These are phyloP conservation scores for Apodemia duryi DNA, from an alignment of 2,888 invertebrate genomes.

Conservation along the genomic window DNA sequence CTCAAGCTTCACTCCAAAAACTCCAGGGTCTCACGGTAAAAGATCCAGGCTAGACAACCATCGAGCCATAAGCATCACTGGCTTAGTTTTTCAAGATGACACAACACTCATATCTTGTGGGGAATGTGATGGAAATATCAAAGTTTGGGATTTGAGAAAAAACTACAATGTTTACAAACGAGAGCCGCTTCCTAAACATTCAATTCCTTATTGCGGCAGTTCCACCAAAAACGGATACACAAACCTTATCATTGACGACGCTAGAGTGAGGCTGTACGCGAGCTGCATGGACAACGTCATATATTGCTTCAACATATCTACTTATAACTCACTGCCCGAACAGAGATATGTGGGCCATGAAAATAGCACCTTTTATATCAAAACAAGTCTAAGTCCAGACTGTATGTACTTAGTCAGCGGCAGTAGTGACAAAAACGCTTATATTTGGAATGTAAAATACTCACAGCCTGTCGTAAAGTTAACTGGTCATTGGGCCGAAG, in stretches of 20 bases:
- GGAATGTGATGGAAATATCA: constrained; percentile 91
- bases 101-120: constrained; percentile 90
- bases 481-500: constrained; percentile 90
- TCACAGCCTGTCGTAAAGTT: constrained; percentile 84
- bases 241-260: constrained; percentile 86
- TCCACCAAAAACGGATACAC: constrained; percentile 86
- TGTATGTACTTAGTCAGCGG: constrained; percentile 90
- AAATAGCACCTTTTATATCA: constrained; percentile 91
- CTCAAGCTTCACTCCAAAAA: constrained; percentile 61
- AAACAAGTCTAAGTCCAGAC: constrained; percentile 89
- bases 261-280: constrained; percentile 85
- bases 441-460: constrained; percentile 88
- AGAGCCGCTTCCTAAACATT: constrained; percentile 85
- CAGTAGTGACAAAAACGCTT: constrained; percentile 92
- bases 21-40: constrained; percentile 75
- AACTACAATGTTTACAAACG: constrained; percentile 85
- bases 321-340: constrained; percentile 82
- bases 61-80: constrained; percentile 87
- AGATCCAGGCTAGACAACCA: constrained; percentile 66
- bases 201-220: constrained; percentile 86
- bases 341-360: constrained; percentile 85
- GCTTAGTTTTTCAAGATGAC: constrained; percentile 90
- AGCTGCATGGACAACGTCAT: constrained; percentile 93
- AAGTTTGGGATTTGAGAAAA: constrained; percentile 92
- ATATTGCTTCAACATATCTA: constrained; percentile 89